Base-by-base conservation (phyloP, 23 tunicate genomes). In the Styela clava region DNA sequence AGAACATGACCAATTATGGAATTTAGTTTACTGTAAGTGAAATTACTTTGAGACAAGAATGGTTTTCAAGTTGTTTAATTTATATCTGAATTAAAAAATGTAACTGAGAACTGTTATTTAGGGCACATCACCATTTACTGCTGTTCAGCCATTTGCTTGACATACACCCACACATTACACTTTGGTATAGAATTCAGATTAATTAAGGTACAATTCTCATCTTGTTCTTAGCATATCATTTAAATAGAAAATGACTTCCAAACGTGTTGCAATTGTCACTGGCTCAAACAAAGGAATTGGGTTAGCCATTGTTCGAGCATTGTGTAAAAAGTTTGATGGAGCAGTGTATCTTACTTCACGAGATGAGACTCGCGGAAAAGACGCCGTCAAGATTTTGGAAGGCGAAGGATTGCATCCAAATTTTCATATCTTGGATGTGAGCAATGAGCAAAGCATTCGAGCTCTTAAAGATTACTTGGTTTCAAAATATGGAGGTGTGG, bases 261-360 rank as follows among this genome's bases (percentile, higher is more conserved):
- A 44, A 44, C 56, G 56, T 9, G 97, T 91, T 34, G 97, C 97
- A 19, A 84, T 91, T 34, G 97, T 91, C 25, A 78, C 97, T 27
- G 97, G 97, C 16, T 36, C 80, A 24, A 91, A 91, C 61, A 91
- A 91, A 86, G 97, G 97, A 37, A 91, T 91, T 70, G 97, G 97
- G 12, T 64, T 91, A 23, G 97, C 97, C 62, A 91, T 91, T 32
- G 97, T 91, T n/a, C 69, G 87, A 62, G 84, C 97, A 24, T 79
- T 91, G n/a, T 91, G 97, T 77, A 70, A 76, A 36, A 52, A 87
- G 25, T 87, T 83, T 70, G 65, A 87, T 24, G 92, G 92, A 21
- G 78, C 83, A 31, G 99, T 95, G 25, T 90, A 63, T 79, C 64
- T 95, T 22, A 86, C 96, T 25, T 74, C 99, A 20, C 51, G 99